Percentiles rank a stretch among this genome's conserved stretches.
These are phyloP conservation scores for Tenebrosternarchus preto DNA, from an alignment of 2,113 vertebrate genomes.

Conservation along the genomic window DNA sequence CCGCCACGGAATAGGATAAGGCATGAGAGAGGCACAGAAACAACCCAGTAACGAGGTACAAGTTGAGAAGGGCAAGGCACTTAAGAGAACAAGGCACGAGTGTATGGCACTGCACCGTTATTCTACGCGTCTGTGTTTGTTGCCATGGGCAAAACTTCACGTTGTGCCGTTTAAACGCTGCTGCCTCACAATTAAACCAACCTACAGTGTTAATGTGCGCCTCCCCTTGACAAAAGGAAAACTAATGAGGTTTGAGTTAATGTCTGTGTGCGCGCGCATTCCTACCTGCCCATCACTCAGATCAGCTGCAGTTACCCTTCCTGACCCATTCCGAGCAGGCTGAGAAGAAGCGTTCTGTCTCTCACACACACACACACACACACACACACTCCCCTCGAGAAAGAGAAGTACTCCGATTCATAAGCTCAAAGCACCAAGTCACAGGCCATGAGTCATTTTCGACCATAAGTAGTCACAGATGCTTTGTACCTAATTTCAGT, in stretches of 20 bases:
- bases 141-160: background rate
- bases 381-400: background rate
- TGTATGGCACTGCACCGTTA: slow-evolving; percentile 13
- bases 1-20: slow-evolving; percentile 36
- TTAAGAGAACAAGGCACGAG: slow-evolving; percentile 39
- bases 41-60: slow-evolving; percentile 28
- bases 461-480: no score
- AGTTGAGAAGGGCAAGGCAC: slow-evolving; percentile 43
- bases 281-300: background rate
- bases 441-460: no score
- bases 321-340: background rate
- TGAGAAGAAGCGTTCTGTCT: background rate
- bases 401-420: background rate
- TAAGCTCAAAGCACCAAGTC: no score
- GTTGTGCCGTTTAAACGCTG: background rate
- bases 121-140: no score
- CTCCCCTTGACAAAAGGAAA: no score
- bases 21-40: slow-evolving; percentile 25
- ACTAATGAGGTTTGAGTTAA: background rate
- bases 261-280: background rate
- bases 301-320: background rate
- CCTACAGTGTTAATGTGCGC: no score
- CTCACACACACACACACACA: background rate
- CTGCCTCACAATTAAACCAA: background rate
- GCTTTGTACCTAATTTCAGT: no score